Base-by-base conservation (phyloP, 2,113 vertebrate species). In the Corydoras maculifer region DNA sequence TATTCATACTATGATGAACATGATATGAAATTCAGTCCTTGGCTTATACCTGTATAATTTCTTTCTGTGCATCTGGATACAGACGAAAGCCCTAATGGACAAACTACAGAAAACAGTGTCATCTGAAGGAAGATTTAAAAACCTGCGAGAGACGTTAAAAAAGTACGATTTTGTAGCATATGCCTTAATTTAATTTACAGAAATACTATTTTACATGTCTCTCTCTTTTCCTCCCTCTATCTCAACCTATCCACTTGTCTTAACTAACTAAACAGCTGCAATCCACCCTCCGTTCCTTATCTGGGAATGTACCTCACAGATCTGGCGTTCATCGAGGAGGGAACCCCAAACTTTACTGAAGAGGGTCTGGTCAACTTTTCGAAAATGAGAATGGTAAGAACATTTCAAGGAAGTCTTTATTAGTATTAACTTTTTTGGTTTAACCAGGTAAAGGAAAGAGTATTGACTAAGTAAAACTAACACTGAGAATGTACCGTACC, bases 321-420 rank as follows among this genome's bases (percentile, higher is more conserved):
- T 79, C 82, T 99, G 82, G 97, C 95, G 1, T 98, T 99, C 77
- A 99, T 99, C 25, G 97, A 99, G 82, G 97, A 99, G 82, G 97
- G 97, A 78, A 98, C 95, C 14, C 96, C 97, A 51, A 97, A 99
- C 81, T 98, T 99, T 67, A 99, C 97, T 1, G 95, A 97, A 78
- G 97, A 99, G 81, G 97, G 96, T 74, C 93, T 99, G 49, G 97
- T 99, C 75, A 99, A 99, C 87, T 99, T 99, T 83, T 99, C 97
- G 85, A 99, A 99, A 89, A 99, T 99, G 97, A 92, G 97, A 86
- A 99, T 99, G 97, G 97, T 98, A 88, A 77, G 88, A 11, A 29
- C 13, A 57, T 32, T 3, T 14, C 2, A 14, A 9, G 11, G 25
- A 11, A n/a, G 25, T 53, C 30, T 49, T 25, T 29, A 10, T 29